Conservation (phyloP, 1,140 invertebrate genomes). For the Onthophagus taurus region DNA sequence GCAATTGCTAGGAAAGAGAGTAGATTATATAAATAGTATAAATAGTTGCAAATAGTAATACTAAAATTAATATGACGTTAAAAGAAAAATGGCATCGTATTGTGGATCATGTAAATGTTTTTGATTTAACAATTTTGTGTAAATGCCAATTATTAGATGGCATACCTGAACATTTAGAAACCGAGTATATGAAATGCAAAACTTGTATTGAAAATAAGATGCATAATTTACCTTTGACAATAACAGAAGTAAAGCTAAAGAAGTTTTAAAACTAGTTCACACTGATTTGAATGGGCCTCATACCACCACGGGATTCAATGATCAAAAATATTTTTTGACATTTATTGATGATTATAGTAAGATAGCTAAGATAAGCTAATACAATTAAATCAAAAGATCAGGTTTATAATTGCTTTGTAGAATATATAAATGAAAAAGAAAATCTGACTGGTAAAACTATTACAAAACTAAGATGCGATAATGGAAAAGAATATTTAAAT, state of each 20-base stretch:
- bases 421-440: constrained; percentile 22
- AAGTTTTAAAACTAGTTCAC: no score
- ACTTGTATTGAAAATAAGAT: constrained; percentile 11
- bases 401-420: constrained; percentile 21
- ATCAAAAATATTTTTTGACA: constrained; percentile 25
- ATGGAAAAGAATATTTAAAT: constrained; percentile 36
- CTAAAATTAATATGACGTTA: no score
- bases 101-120: constrained; percentile 11
- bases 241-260: constrained; percentile 3
- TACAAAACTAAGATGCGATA: constrained; percentile 35
- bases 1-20: no score
- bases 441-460: constrained; percentile 29
- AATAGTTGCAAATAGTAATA: no score
- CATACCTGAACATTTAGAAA: constrained; percentile 4
- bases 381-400: constrained; percentile 32
- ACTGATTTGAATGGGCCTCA: constrained; percentile 7
- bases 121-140: constrained; percentile 10
- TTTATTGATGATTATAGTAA: constrained; percentile 35
- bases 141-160: constrained; percentile 3
- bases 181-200: constrained; percentile 8
- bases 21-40: no score
- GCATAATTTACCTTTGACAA: constrained; percentile 6
- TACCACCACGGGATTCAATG: constrained; percentile 21
- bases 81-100: constrained; percentile 13
- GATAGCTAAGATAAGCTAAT: constrained; percentile 29